Percentiles rank a stretch among this genome's conserved stretches.
Conservation (phyloP, 2,113 vertebrate genomes). For the Epinephelus cyanopodus region DNA sequence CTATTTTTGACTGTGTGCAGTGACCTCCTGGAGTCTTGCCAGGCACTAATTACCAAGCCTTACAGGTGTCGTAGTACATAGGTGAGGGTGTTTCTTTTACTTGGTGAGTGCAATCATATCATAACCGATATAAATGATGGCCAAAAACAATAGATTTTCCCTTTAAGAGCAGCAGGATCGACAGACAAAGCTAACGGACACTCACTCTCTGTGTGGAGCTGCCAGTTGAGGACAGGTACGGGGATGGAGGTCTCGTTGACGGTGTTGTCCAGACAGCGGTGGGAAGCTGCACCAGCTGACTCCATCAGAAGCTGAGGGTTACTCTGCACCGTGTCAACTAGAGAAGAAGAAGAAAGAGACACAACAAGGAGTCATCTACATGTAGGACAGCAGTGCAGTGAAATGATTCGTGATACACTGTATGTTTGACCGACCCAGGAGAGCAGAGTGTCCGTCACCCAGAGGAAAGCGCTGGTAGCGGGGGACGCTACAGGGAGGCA, state of each 20-base stretch:
- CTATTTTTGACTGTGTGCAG: no score
- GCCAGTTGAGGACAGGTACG: constrained; percentile 93
- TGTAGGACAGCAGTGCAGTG: background rate
- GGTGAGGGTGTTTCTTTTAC: no score
- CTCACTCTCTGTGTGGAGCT: constrained; percentile 91
- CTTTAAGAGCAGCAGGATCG: constrained; percentile 6
- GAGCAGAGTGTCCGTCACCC: constrained; percentile 93
- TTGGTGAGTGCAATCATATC: no score
- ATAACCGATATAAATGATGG: no score
- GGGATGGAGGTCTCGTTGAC: constrained; percentile 88
- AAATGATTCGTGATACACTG: background rate
- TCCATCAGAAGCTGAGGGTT: constrained; percentile 95
- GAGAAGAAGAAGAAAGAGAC: background rate
- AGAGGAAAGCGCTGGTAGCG: constrained; percentile 98
- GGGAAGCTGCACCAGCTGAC: constrained; percentile 82
- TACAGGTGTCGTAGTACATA: no score
- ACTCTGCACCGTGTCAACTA: constrained; percentile 96
- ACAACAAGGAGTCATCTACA: background rate
- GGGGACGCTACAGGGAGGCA: constrained; percentile 93
- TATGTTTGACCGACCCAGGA: constrained; percentile 82
- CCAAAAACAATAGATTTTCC: background rate
- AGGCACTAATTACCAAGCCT: no score
- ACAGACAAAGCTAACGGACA: constrained; percentile 48
- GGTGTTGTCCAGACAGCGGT: constrained; percentile 85
- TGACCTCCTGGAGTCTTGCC: no score